Percentiles rank a stretch among this genome's conserved stretches.
phyloP scores from a whole-genome alignment of 2,888 invertebrate genomes.

The Cryptocephalus primarius region DNA sequence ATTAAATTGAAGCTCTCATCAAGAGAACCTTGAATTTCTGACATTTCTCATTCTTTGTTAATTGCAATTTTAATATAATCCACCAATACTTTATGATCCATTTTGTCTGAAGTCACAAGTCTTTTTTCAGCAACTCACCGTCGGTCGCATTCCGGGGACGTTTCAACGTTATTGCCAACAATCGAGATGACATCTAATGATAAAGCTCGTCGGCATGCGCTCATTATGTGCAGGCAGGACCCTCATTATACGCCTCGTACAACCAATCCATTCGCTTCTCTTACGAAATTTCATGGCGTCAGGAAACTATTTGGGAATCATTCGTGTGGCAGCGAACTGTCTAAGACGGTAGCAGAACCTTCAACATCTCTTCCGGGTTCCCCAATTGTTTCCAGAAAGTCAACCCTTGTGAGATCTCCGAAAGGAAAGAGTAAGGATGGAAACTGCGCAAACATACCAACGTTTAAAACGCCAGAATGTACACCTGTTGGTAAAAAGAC shows the following conservation, averaged over 20 bases:
- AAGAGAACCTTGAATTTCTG: no score
- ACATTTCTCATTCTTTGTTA: no score
- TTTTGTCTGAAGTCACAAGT: neutral
- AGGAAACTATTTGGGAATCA: constrained; percentile 73
- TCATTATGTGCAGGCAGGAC: constrained; percentile 76
- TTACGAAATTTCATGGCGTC: constrained; percentile 68
- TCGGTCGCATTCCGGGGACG: constrained; percentile 64
- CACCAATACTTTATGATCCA: no score
- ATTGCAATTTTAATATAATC: no score
- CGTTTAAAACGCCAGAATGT: no score
- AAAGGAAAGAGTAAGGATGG: no score
- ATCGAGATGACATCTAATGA: constrained; percentile 57
- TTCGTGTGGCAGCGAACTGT: constrained; percentile 67
- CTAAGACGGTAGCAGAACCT: constrained; percentile 49
- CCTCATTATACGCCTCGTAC: constrained; percentile 65
- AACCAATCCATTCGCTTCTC: constrained; percentile 62
- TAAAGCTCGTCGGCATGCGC: constrained; percentile 60
- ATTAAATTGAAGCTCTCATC: no score
- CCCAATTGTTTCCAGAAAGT: no score
- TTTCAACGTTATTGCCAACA: constrained; percentile 47
- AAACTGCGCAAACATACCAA: no score
- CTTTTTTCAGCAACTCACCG: constrained; percentile 48
- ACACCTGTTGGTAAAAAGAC: no score
- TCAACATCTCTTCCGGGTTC: constrained; percentile 31
- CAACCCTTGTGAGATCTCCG: no score